A percentile compares a stretch with the other conserved stretches of the same genome.
phyloP scores from a whole-genome alignment of 2,888 invertebrate species.

The Hemicrepidius hirtus region DNA sequence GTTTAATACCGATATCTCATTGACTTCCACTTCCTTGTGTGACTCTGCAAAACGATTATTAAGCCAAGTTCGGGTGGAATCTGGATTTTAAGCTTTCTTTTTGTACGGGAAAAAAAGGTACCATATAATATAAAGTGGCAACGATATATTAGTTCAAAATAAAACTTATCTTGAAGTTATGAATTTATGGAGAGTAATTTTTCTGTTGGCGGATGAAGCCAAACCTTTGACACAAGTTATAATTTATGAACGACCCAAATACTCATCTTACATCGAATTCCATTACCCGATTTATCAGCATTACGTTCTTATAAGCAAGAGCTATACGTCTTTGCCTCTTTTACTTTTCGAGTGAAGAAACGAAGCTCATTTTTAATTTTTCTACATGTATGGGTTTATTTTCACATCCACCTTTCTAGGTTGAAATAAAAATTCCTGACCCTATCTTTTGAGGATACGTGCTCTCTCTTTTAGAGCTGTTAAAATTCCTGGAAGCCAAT shows the following conservation, averaged over 20 bases:
- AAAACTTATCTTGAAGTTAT: slow-evolving; percentile 49
- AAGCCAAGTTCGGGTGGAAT: neutral
- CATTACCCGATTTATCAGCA: slow-evolving; percentile 52
- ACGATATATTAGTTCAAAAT: slow-evolving; percentile 47
- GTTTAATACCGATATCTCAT: slow-evolving; percentile 32
- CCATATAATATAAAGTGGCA: slow-evolving; percentile 40
- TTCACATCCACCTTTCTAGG: neutral
- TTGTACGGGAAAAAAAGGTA: neutral
- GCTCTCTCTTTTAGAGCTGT: slow-evolving; percentile 29
- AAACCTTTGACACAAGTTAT: slow-evolving; percentile 53
- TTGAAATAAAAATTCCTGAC: slow-evolving; percentile 20
- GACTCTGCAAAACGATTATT: neutral
- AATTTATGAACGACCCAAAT: slow-evolving; percentile 52
- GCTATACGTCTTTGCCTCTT: slow-evolving; percentile 33
- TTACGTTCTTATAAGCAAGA: slow-evolving; percentile 50
- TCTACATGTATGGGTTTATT: neutral
- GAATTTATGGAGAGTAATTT: slow-evolving; percentile 54
- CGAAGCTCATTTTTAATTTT: slow-evolving; percentile 19
- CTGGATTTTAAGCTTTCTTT: neutral
- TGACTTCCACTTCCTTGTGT: slow-evolving; percentile 2
- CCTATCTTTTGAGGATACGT: slow-evolving; percentile 13
- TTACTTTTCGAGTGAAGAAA: slow-evolving; percentile 15
- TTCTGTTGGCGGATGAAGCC: slow-evolving; percentile 49
- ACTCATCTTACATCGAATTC: slow-evolving; percentile 50
- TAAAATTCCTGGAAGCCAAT: slow-evolving; percentile 54